These are phyloP conservation scores for Ennomos quercinarius DNA, from an alignment of 2,888 invertebrate genomes.

Conservation along the genomic window DNA sequence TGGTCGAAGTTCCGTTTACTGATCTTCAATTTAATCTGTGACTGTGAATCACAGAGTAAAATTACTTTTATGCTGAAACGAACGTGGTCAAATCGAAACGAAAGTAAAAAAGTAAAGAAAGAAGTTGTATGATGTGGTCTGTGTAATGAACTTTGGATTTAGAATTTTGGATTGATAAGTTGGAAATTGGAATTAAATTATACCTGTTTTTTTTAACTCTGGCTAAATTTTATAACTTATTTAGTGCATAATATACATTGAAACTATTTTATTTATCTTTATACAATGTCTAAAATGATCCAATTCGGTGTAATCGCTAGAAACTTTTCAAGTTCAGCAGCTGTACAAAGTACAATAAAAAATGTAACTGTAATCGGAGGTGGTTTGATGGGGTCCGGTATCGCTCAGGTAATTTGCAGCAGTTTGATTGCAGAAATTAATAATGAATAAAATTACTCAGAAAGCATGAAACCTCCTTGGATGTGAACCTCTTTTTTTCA, in stretches of 20 bases:
- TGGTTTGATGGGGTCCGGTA: constrained; percentile 95
- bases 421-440: not conserved
- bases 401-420: constrained; percentile 89
- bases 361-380: constrained; percentile 94
- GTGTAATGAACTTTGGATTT: too few relatives aligned
- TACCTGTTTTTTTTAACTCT: not conserved
- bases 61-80: too few relatives aligned
- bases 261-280: not conserved
- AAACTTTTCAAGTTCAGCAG: constrained; percentile 70
- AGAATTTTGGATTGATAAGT: too few relatives aligned
- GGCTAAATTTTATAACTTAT: not conserved
- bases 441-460: not conserved
- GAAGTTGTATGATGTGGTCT: too few relatives aligned
- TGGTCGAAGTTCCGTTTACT: too few relatives aligned
- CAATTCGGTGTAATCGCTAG: constrained; percentile 67
- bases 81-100: too few relatives aligned
- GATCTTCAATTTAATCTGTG: too few relatives aligned
- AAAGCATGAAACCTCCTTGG: too few relatives aligned
- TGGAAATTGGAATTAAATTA: too few relatives aligned
- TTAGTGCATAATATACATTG: not conserved
- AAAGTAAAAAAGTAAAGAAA: too few relatives aligned
- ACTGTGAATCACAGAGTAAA: too few relatives aligned
- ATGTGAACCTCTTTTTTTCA: not conserved
- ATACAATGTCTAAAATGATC: constrained; percentile 59
- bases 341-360: constrained; percentile 86